Evolutionary conservation across 2,113 vertebrate species (phyloP).

Genomic region (Rhinichthys klamathensis): DNA sequence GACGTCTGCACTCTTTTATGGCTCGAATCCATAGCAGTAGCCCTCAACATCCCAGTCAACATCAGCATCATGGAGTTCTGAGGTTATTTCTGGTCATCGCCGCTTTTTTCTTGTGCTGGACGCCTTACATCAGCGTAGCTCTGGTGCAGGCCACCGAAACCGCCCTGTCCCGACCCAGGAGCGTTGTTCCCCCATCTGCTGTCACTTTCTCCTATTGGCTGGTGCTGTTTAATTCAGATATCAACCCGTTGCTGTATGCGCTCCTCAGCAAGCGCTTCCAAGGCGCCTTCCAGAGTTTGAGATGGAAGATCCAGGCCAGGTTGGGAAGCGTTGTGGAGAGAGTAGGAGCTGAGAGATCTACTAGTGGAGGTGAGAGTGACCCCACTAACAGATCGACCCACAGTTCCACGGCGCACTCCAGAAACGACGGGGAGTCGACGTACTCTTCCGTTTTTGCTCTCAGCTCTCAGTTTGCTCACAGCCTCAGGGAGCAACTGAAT

Average conservation of each 20-base stretch:
- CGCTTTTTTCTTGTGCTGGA: slow-evolving; percentile 82
- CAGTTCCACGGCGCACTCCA: not conserved
- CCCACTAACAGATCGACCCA: not conserved
- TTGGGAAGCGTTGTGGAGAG: slow-evolving; percentile 56
- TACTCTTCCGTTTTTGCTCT: slow-evolving; percentile 69
- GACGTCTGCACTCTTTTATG: slow-evolving; percentile 64
- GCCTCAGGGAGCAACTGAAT: slow-evolving; percentile 47
- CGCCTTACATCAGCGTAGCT: slow-evolving; percentile 75
- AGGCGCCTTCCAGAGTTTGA: slow-evolving; percentile 72
- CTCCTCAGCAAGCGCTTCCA: slow-evolving; percentile 81
- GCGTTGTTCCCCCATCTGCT: slow-evolving; percentile 68
- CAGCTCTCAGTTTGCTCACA: slow-evolving; percentile 56
- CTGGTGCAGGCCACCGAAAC: slow-evolving; percentile 76
- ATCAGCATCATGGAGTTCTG: slow-evolving; percentile 69
- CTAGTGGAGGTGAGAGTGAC: slow-evolving; percentile 47
- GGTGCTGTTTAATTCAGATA: slow-evolving; percentile 80
- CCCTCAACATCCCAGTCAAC: slow-evolving; percentile 36
- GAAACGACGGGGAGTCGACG: not conserved
- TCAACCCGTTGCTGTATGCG: slow-evolving; percentile 81
- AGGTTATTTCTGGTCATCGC: slow-evolving; percentile 78
- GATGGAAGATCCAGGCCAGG: slow-evolving; percentile 64
- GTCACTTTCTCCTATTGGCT: slow-evolving; percentile 80
- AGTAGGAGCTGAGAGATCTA: slow-evolving; percentile 40
- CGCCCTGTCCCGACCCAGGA: slow-evolving; percentile 65
- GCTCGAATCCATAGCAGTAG: slow-evolving; percentile 56